Conservation (phyloP, 2,797 vertebrate genomes). For the Danio jaintianensis region DNA sequence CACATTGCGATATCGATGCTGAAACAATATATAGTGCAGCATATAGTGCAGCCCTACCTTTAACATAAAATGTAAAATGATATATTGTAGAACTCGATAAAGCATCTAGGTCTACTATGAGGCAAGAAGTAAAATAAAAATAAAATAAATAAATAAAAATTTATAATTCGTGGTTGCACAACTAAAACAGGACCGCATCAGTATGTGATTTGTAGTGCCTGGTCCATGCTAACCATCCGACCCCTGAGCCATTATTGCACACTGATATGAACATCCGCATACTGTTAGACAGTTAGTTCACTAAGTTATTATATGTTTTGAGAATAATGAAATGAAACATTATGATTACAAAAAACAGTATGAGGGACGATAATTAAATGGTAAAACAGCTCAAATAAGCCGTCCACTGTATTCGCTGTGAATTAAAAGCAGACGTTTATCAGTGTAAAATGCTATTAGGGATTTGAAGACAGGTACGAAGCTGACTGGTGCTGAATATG, state of each 20-base stretch:
- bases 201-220: neutral
- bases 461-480: conserved; percentile 34
- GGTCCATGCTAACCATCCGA: neutral
- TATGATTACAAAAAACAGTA: conserved; percentile 26
- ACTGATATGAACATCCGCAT: neutral
- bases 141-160: neutral
- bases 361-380: conserved; percentile 28
- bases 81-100: too few relatives aligned
- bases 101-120: too few relatives aligned
- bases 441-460: conserved; percentile 36
- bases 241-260: neutral
- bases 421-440: conserved; percentile 43
- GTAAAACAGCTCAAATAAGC: conserved; percentile 43
- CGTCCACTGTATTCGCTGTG: neutral
- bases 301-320: conserved; percentile 14
- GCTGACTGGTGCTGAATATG: conserved; percentile 35
- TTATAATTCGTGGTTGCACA: neutral
- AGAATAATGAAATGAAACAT: conserved; percentile 43
- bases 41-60: too few relatives aligned
- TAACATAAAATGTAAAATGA: too few relatives aligned
- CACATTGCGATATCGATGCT: too few relatives aligned
- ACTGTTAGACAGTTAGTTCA: conserved; percentile 11
- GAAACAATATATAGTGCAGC: too few relatives aligned
- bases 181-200: neutral
- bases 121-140: too few relatives aligned